A percentile compares a stretch with the other conserved stretches of the same genome.
Evolutionary conservation across 1,140 invertebrate species (phyloP).

Genomic region (Thalassaphorura encarpata): DNA sequence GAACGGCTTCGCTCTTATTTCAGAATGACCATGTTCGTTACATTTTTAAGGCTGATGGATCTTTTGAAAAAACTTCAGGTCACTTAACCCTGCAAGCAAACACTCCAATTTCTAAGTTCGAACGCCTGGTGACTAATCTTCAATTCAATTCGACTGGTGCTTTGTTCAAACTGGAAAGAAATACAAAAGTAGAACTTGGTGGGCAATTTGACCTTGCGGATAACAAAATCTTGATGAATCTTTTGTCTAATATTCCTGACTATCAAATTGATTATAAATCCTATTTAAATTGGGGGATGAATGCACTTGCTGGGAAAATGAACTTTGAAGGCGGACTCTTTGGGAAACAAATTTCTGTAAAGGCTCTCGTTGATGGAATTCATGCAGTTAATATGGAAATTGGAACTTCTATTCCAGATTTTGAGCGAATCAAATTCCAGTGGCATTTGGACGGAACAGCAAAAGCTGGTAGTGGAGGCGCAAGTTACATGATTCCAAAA

Average conservation of each 20-base stretch:
- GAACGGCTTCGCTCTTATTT: conserved; percentile 12
- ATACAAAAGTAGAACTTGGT: conserved; percentile 14
- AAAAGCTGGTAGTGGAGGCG: too few species aligned
- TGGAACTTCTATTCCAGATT: background rate
- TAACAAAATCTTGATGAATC: background rate
- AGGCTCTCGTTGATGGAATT: conserved; percentile 21
- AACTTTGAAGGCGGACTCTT: background rate
- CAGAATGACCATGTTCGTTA: conserved; percentile 30
- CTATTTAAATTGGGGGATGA: background rate
- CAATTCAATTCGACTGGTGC: background rate
- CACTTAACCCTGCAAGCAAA: conserved; percentile 21
- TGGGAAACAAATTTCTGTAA: too few species aligned
- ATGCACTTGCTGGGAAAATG: background rate
- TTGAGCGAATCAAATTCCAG: conserved; percentile 4
- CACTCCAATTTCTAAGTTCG: conserved; percentile 24
- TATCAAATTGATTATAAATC: conserved; percentile 3
- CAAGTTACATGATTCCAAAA: too few species aligned
- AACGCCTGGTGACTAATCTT: conserved; percentile 11
- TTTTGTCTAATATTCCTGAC: conserved; percentile 2
- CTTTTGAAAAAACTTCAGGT: background rate
- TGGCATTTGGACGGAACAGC: conserved; percentile 23
- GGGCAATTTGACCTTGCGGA: background rate
- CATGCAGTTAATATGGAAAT: conserved; percentile 7
- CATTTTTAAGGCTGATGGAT: conserved; percentile 24
- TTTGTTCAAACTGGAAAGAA: conserved; percentile 1